Conservation (phyloP, 2,797 vertebrate genomes). For the Tenualosa ilisha region DNA sequence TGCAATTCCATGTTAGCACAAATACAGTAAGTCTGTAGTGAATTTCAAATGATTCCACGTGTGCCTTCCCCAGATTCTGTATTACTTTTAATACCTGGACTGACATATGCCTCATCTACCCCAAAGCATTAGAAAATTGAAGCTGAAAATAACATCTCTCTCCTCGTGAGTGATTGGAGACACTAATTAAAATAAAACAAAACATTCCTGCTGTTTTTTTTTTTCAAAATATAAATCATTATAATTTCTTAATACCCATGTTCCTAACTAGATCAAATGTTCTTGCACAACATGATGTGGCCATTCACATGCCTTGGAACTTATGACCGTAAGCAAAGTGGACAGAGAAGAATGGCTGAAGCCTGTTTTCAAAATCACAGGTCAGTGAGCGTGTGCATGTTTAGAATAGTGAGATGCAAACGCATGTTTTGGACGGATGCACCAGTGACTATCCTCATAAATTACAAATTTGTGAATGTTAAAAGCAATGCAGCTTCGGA, state of each 20-base stretch:
- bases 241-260: neutral
- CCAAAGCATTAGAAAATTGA: neutral
- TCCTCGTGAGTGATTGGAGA: neutral
- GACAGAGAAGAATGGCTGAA: constrained; percentile 20
- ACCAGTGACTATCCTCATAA: constrained; percentile 24
- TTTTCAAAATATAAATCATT: neutral
- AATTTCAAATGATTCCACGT: neutral
- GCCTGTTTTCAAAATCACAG: constrained; percentile 19
- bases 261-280: neutral
- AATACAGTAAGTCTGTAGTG: neutral
- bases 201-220: neutral
- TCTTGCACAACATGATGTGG: neutral
- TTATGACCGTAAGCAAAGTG: neutral
- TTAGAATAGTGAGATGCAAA: constrained; percentile 23
- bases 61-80: neutral
- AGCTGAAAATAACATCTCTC: neutral
- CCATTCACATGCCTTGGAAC: neutral
- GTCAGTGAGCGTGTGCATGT: constrained; percentile 11
- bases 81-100: neutral
- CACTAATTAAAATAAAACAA: neutral
- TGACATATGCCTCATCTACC: neutral
- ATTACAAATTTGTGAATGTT: constrained; percentile 19
- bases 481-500: constrained; percentile 14
- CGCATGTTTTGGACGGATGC: constrained; percentile 23
- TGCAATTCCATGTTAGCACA: neutral